These are phyloP conservation scores for Melanostoma scalare DNA, from an alignment of 2,888 invertebrate species.

Conservation along the genomic window DNA sequence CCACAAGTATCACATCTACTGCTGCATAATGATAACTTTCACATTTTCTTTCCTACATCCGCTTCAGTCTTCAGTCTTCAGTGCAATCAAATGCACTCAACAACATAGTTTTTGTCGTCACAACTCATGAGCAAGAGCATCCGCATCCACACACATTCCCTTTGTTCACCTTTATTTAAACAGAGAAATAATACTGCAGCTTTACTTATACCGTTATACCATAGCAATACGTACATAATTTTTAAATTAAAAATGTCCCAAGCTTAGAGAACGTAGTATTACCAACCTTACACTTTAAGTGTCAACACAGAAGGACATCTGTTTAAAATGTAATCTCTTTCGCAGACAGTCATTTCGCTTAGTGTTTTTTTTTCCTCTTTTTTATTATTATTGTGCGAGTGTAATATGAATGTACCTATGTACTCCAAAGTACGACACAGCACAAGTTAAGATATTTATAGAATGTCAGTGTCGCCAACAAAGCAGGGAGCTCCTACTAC, in stretches of 20 bases:
- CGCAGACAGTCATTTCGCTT: conserved; percentile 49
- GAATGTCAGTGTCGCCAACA: conserved; percentile 58
- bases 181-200: too few relatives aligned
- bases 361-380: conserved; percentile 32
- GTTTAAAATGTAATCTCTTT: conserved; percentile 59
- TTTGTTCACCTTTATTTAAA: too few relatives aligned
- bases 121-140: too few relatives aligned
- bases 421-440: conserved; percentile 50
- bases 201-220: too few relatives aligned
- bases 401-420: background rate
- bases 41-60: too few relatives aligned
- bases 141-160: too few relatives aligned
- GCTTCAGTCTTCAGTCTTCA: too few relatives aligned
- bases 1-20: too few relatives aligned
- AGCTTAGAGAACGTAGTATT: background rate
- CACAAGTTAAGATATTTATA: conserved; percentile 67
- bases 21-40: too few relatives aligned
- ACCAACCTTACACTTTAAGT: conserved; percentile 31
- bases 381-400: too few relatives aligned
- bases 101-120: too few relatives aligned
- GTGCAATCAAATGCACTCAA: too few relatives aligned
- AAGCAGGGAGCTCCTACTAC: background rate
- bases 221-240: conserved; percentile 14
- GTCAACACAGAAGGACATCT: conserved; percentile 49
- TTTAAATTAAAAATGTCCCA: conserved; percentile 56